A percentile compares a stretch with the other conserved stretches of the same genome.
Conservation (phyloP, 2,113 vertebrate genomes). For the Misgurnus anguillicaudatus region DNA sequence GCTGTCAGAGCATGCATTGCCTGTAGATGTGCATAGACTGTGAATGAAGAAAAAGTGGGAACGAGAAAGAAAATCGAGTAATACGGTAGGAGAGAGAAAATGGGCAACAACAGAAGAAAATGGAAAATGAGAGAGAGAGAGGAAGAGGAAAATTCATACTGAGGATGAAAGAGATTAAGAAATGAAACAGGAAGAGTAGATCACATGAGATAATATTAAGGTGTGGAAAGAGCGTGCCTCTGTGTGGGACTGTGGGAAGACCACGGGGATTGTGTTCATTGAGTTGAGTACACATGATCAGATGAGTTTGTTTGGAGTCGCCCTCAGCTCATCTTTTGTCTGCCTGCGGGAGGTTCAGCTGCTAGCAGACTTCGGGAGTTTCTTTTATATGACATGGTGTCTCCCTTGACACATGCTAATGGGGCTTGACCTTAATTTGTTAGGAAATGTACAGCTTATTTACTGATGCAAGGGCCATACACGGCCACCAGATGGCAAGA, state of each 20-base stretch:
- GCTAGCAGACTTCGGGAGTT: neutral
- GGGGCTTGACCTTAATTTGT: slow-evolving; percentile 1
- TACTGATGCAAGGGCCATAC: neutral
- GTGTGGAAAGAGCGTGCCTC: neutral
- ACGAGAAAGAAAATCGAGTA: neutral
- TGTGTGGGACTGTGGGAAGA: neutral
- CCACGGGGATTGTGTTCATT: slow-evolving; percentile 5
- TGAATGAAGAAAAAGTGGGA: neutral
- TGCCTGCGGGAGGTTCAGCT: neutral
- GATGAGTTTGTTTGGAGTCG: slow-evolving; percentile 13
- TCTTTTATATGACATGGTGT: neutral
- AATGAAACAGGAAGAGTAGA: neutral
- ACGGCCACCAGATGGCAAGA: slow-evolving; percentile 38
- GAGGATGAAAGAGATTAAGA: neutral
- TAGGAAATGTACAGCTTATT: neutral
- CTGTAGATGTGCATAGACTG: neutral
- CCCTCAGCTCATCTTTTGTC: neutral
- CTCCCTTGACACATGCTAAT: slow-evolving; percentile 20
- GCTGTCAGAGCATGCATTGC: neutral
- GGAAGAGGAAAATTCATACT: neutral
- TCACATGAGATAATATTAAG: neutral
- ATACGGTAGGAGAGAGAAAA: neutral
- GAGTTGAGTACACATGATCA: slow-evolving; percentile 16
- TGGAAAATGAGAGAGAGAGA: neutral
- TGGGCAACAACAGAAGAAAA: neutral